These are phyloP conservation scores for Cotesia glomerata DNA, from an alignment of 1,140 invertebrate genomes.

Conservation along the genomic window DNA sequence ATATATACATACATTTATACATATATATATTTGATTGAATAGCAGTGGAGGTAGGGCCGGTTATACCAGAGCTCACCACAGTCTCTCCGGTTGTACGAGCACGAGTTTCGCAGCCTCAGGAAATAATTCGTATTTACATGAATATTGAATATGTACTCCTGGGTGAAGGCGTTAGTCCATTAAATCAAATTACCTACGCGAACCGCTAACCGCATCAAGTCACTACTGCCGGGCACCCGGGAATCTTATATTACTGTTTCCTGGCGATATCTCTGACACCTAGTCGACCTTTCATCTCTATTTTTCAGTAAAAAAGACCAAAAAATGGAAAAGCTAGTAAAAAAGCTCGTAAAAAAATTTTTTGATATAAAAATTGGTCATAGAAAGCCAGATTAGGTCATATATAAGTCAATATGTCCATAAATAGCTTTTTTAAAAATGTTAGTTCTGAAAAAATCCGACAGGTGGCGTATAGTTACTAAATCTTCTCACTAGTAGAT, in stretches of 20 bases:
- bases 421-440: no score
- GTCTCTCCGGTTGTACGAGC: not conserved
- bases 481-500: no score
- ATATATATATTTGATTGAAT: not conserved
- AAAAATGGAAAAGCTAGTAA: no score
- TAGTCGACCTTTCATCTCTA: no score
- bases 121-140: slow-evolving; percentile 57
- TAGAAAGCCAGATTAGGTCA: no score
- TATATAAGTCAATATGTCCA: no score
- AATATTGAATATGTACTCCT: slow-evolving; percentile 39
- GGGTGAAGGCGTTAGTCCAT: slow-evolving; percentile 48
- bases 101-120: slow-evolving; percentile 21
- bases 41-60: not conserved
- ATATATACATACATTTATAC: not conserved
- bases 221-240: slow-evolving; percentile 52
- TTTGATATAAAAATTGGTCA: no score
- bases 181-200: slow-evolving; percentile 52
- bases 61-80: not conserved
- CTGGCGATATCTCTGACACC: no score
- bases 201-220: slow-evolving; percentile 55
- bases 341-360: no score
- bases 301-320: no score
- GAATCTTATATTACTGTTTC: not conserved
- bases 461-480: no score
- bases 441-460: no score